phyloP scores from a whole-genome alignment of 2,113 vertebrate genomes.

The Danionella cerebrum region DNA sequence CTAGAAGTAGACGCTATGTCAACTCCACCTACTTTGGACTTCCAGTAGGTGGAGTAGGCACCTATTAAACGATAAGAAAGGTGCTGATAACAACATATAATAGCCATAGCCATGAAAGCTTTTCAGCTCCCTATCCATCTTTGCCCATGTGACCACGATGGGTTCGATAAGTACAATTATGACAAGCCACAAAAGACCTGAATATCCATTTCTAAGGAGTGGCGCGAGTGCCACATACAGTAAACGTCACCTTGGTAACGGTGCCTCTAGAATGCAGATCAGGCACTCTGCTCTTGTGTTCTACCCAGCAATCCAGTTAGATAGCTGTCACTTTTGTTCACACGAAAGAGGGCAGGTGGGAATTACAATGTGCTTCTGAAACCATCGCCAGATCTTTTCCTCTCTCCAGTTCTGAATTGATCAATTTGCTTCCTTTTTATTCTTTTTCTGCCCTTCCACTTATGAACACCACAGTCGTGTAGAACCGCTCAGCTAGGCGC shows the following conservation, averaged over 20 bases:
- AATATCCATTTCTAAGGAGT: constrained; percentile 69
- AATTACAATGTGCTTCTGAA: constrained; percentile 56
- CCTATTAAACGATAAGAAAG: no score
- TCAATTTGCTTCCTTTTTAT: constrained; percentile 39
- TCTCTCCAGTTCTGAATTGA: constrained; percentile 40
- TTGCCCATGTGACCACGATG: constrained; percentile 38
- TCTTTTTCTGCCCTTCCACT: constrained; percentile 41
- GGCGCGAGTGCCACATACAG: constrained; percentile 58
- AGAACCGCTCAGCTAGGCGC: constrained; percentile 48
- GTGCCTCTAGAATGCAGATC: constrained; percentile 64
- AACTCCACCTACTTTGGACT: no score
- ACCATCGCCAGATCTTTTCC: constrained; percentile 37
- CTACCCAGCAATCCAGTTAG: constrained; percentile 60
- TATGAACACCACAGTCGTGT: constrained; percentile 40
- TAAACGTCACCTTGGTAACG: constrained; percentile 69
- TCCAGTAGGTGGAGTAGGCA: no score
- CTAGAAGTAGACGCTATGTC: no score
- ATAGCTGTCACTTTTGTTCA: constrained; percentile 65
- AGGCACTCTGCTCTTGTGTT: constrained; percentile 54
- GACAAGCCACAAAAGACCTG: constrained; percentile 57
- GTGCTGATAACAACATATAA: no score
- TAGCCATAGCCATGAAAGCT: no score
- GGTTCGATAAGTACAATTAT: constrained; percentile 53
- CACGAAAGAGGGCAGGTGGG: constrained; percentile 56
- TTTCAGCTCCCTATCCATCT: no score